Base-by-base conservation (phyloP, 2,797 vertebrate genomes). In the Mormyrus proboscirostris region DNA sequence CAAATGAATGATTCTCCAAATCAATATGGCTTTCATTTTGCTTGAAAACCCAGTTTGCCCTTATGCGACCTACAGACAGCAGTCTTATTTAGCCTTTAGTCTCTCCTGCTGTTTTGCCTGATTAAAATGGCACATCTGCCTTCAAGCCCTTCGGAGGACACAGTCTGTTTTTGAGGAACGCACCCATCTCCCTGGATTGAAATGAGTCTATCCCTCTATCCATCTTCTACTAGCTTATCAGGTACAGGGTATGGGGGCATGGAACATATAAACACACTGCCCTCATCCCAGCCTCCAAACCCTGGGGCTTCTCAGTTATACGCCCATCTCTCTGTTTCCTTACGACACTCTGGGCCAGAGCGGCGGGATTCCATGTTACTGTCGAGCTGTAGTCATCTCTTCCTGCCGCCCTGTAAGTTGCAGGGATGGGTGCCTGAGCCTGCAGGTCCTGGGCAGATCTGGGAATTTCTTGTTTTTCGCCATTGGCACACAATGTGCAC, bases 331-430 rank as follows among this genome's bases (percentile, higher is more conserved):
- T 50, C n/a, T 50, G 14, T 55, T 19, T 86, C 84, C 49, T 29
- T 86, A 49, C 2, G 14, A n/a, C 51, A 51, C 51, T 29, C 3
- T 14, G 57, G 25, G 44, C 25, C n/a, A 25, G 41, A 88, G 19
- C 1, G 57, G 25, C 3, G 9, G 57, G 8, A 51, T 65, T 41
- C 19, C 12, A 33, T 44, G 55, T 41, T n/a, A 19, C 55, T 62
- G 29, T 5, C 6, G 53, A 4, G 55, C 62, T 51, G 38, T 44
- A 4, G 2, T 89, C 89, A 90, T 89, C 90, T 83, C 89, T 91
- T 85, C 41, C 89, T 90, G 89, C 0, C 3, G 1, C 29, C 29
- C 69, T 41, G 90, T 91, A 92, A 91, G 91, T 92, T 92, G 90
- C 82, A 89, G 12, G 86, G 53, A 73, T 89, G 89, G 89, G 90